Conservation (phyloP, 1,140 invertebrate species). For the Heliothis virescens region DNA sequence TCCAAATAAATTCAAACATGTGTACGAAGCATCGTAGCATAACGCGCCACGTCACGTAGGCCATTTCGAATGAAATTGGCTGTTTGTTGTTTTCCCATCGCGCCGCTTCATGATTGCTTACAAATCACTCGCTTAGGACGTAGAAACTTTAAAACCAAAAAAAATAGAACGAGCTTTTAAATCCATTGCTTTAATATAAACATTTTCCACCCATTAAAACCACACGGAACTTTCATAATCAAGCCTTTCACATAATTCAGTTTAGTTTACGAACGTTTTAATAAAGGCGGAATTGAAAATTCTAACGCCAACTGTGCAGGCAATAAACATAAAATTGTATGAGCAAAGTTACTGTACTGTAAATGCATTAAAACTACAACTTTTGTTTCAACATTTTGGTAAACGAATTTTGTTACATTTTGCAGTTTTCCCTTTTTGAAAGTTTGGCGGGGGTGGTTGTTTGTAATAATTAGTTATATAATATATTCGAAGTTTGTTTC, state of each 20-base stretch:
- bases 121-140: no score
- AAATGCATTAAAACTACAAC: constrained; percentile 27
- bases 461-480: background rate
- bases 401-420: constrained; percentile 11
- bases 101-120: no score
- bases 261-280: background rate
- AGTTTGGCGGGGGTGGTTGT: background rate
- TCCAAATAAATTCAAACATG: no score
- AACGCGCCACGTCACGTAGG: no score
- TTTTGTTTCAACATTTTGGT: background rate
- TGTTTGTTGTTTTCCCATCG: no score
- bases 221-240: background rate
- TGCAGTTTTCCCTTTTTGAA: background rate
- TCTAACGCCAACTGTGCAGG: background rate
- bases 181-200: no score
- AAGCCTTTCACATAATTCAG: background rate
- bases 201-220: background rate
- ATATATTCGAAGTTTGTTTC: no score
- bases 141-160: no score
- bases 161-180: no score
- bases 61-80: no score
- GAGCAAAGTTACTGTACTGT: constrained; percentile 20
- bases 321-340: constrained; percentile 10
- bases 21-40: no score
- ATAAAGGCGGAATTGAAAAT: background rate